Conservation (phyloP, 2,888 invertebrate species). For the Phrixothrix hirtus region DNA sequence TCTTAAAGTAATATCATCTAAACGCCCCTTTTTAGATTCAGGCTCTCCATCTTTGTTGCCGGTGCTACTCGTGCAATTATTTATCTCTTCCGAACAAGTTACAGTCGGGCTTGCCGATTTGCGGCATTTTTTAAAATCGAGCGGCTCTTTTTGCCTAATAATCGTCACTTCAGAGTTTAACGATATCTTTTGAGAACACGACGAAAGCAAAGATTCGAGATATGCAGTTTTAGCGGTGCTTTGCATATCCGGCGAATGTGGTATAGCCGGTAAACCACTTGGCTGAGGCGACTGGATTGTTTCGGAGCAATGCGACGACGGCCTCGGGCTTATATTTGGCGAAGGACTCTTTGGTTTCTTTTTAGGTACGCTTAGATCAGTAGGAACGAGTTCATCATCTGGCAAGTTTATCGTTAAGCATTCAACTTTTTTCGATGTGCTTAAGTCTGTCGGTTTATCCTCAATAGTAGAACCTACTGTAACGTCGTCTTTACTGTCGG, state of each 20-base stretch:
- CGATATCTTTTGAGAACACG: slow-evolving; percentile 61
- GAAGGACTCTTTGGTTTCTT: slow-evolving; percentile 54
- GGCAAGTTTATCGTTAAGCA: slow-evolving; percentile 18
- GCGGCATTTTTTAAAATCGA: slow-evolving; percentile 69
- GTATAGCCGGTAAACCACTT: slow-evolving; percentile 71
- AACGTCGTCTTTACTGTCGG: slow-evolving; percentile 10
- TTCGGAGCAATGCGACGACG: slow-evolving; percentile 71
- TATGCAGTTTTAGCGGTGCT: slow-evolving; percentile 58
- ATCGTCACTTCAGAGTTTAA: slow-evolving; percentile 61
- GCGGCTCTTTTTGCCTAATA: slow-evolving; percentile 64
- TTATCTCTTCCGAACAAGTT: slow-evolving; percentile 74
- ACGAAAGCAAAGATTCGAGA: slow-evolving; percentile 66
- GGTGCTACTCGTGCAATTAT: slow-evolving; percentile 55
- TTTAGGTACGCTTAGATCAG: slow-evolving; percentile 64
- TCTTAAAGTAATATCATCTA: slow-evolving; percentile 57
- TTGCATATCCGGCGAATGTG: slow-evolving; percentile 69
- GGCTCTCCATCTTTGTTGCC: slow-evolving; percentile 45
- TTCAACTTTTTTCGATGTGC: slow-evolving; percentile 34
- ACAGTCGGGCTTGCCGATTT: slow-evolving; percentile 74
- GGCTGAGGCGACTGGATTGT: slow-evolving; percentile 75
- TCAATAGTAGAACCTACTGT: slow-evolving; percentile 15
- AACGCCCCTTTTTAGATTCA: slow-evolving; percentile 59
- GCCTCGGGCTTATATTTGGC: slow-evolving; percentile 57
- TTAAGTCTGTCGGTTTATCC: slow-evolving; percentile 46
- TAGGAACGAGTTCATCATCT: slow-evolving; percentile 59